These are phyloP conservation scores for Leucopternis melanops DNA, from an alignment of 2,113 vertebrate genomes.

Conservation along the genomic window DNA sequence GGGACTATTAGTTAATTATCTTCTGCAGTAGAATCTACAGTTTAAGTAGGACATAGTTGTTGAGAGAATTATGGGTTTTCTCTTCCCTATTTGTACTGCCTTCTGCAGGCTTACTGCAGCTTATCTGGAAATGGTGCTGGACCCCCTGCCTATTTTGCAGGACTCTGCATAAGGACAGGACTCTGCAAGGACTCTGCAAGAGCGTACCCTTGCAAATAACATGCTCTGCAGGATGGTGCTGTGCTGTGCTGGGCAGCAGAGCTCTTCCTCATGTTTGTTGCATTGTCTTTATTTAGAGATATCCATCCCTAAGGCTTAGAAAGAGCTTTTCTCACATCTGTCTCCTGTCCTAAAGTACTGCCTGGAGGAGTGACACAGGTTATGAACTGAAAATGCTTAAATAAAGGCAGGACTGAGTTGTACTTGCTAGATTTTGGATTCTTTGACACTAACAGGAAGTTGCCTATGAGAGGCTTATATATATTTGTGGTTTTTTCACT, in stretches of 20 bases:
- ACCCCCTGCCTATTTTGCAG: not conserved
- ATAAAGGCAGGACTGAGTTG: not conserved
- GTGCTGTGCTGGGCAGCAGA: not conserved
- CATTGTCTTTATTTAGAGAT: not conserved
- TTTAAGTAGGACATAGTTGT: not conserved
- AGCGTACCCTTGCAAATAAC: not conserved
- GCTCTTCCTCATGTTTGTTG: no score
- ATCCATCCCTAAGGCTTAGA: not conserved
- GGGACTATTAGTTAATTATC: not conserved
- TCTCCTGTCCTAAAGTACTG: not conserved
- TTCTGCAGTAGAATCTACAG: not conserved
- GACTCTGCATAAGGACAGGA: not conserved
- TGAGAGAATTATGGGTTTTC: not conserved
- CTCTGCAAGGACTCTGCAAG: not conserved
- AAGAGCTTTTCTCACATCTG: not conserved
- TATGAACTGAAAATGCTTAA: not conserved
- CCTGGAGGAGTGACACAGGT: not conserved
- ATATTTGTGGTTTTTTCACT: not conserved
- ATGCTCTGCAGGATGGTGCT: not conserved
- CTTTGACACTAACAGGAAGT: not conserved
- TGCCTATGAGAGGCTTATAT: not conserved
- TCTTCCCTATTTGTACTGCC: not conserved
- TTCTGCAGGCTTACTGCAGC: not conserved
- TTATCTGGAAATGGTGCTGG: not conserved
- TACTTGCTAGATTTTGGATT: not conserved